A percentile compares a stretch with the other conserved stretches of the same genome.
Conservation (phyloP, 2,888 invertebrate genomes). For the Ecliptopera silaceata region DNA sequence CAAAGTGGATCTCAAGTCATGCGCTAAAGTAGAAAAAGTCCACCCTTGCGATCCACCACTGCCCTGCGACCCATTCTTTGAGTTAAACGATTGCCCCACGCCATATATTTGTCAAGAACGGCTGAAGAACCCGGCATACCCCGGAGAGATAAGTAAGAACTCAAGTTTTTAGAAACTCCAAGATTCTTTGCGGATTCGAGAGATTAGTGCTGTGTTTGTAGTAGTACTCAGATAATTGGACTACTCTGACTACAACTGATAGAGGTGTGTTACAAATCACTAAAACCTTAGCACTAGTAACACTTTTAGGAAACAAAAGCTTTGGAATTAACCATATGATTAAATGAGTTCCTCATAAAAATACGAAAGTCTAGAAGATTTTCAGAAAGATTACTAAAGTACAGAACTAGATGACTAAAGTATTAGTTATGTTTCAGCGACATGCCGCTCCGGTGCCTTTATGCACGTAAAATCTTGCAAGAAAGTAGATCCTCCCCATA, state of each 20-base stretch:
- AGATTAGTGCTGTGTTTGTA: no score
- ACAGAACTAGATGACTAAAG: background rate
- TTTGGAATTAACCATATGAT: no score
- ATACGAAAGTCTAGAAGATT: no score
- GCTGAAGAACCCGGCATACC: slow-evolving; percentile 43
- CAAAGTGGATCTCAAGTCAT: slow-evolving; percentile 41
- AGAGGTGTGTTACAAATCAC: no score
- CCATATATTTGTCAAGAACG: slow-evolving; percentile 43
- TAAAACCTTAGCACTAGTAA: no score
- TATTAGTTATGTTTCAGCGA: slow-evolving; percentile 39
- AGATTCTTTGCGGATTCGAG: no score
- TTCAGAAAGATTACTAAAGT: no score
- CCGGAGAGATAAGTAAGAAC: slow-evolving; percentile 39
- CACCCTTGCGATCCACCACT: slow-evolving; percentile 45
- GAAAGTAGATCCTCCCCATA: slow-evolving; percentile 32
- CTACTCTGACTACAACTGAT: no score
- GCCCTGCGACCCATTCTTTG: slow-evolving; percentile 37
- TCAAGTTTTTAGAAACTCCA: no score
- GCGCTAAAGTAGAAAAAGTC: slow-evolving; percentile 29
- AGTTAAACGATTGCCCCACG: slow-evolving; percentile 28
- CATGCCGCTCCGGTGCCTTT: slow-evolving; percentile 32
- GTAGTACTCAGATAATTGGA: no score
- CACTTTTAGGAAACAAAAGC: no score
- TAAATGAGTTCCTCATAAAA: no score
- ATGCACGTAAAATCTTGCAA: slow-evolving; percentile 37